Base-by-base conservation (phyloP, 2,797 vertebrate genomes). In the Bradypus variegatus region DNA sequence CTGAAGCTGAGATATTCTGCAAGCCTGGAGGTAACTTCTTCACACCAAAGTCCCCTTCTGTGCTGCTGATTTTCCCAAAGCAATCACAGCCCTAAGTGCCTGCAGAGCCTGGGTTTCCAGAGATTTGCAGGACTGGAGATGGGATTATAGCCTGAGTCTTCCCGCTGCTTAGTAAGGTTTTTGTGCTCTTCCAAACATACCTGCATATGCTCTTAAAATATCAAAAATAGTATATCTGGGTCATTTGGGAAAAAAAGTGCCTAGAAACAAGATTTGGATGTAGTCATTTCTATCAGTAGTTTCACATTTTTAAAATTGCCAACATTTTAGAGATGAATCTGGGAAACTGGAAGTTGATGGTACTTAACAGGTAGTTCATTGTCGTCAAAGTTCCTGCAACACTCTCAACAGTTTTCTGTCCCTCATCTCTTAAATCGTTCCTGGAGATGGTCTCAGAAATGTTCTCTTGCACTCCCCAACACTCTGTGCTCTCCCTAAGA, bases 1-100 rank as follows among this genome's bases (percentile, higher is more conserved):
- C 1, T 2, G 1, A 2, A 38, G 31, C 25, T 2, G 1, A 18
- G 41, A 0, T 0, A 0, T 16, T 15, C 72, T 2, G 0, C 7
- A 31, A n/a, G 27, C 16, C 45, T 1, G 1, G 2, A 6, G 27
- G 53, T 0, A 2, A 33, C 4, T 1, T 21, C 55, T 9, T 18
- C 62, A 3, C 2, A 0, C 60, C 50, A 8, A n/a, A 50, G 60
- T 4, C 2, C 60, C 29, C 19, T 4, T 6, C 33, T 8, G n/a
- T 0, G 5, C 88, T 25, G 5, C 6, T 11, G 70, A n/a, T 38
- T 8, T 69, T 16, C 67, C 69, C 3, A 55, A 48, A 18, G 1
- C 77, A 6, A 2, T 65, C 7, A 4, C 38, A 3, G 4, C 0
- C 41, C 5, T 4, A 0, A 2, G 16, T 0, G 1, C 23, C 64